Percentiles rank a stretch among this genome's conserved stretches.
Evolutionary conservation across 2,888 invertebrate species (phyloP).

Genomic region (Rhaphigaster nebulosa): DNA sequence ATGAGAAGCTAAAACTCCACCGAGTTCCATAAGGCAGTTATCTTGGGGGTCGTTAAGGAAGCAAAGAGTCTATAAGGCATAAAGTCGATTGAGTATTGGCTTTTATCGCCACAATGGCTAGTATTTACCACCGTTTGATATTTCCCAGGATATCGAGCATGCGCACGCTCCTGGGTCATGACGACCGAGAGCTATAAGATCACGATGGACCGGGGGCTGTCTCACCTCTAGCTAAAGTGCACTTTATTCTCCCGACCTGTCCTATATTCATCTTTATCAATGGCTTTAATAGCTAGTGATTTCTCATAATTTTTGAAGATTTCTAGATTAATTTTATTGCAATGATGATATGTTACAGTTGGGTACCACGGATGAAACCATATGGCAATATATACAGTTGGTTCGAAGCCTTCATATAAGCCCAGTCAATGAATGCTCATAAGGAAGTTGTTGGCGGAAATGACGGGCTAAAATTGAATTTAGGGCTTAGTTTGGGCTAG

Average conservation of each 20-base stretch:
- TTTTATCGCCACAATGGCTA: background rate
- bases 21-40: background rate
- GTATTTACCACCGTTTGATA: background rate
- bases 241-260: background rate
- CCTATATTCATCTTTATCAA: background rate
- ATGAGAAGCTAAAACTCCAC: background rate
- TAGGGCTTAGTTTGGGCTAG: no score
- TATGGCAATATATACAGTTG: no score
- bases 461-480: no score
- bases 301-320: background rate
- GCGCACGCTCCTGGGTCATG: constrained; percentile 19
- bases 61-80: background rate
- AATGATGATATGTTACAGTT: no score
- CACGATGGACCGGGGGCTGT: background rate
- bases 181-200: background rate
- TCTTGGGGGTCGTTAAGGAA: background rate
- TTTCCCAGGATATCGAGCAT: background rate
- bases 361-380: no score
- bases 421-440: no score
- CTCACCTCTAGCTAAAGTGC: background rate
- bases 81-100: background rate
- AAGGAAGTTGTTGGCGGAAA: no score
- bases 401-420: no score
- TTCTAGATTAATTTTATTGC: background rate
- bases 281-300: background rate